Conservation (phyloP, 2,888 invertebrate species). For the Gari tellinella region DNA sequence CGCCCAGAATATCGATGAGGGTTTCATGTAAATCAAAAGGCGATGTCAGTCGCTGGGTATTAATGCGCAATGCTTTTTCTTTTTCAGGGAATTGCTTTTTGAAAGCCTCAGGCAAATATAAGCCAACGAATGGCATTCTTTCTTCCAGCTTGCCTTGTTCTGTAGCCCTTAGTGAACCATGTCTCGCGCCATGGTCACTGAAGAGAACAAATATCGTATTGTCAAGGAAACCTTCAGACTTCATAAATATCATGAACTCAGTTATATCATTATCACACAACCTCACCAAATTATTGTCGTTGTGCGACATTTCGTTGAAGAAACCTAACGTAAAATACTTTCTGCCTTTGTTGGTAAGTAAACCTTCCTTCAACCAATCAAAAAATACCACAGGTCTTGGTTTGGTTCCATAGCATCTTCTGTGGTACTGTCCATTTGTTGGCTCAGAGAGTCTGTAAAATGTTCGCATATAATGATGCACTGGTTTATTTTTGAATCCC, state of each 20-base stretch:
- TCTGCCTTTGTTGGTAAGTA: conserved; percentile 88
- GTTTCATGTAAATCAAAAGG: conserved; percentile 96
- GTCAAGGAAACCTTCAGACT: conserved; percentile 88
- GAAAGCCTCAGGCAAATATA: conserved; percentile 91
- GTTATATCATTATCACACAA: conserved; percentile 90
- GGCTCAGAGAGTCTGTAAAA: conserved; percentile 88
- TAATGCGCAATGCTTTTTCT: conserved; percentile 87
- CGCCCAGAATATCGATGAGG: conserved; percentile 87
- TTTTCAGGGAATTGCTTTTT: conserved; percentile 87
- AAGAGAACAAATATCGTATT: conserved; percentile 94
- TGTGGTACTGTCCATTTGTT: conserved; percentile 52
- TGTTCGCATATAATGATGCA: conserved; percentile 95
- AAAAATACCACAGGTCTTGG: conserved; percentile 87
- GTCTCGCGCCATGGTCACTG: conserved; percentile 95
- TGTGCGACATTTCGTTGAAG: conserved; percentile 95
- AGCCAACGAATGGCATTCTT: conserved; percentile 93
- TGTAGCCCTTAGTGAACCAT: conserved; percentile 92
- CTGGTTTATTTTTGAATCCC: conserved; percentile 93
- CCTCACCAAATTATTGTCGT: conserved; percentile 92
- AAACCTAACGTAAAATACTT: conserved; percentile 95
- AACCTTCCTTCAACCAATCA: conserved; percentile 86
- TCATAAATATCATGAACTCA: conserved; percentile 86
- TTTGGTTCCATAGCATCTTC: conserved; percentile 89
- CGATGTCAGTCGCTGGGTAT: conserved; percentile 90
- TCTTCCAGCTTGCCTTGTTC: conserved; percentile 97